Conservation (phyloP, 2,113 vertebrate species). For the Haemorhous mexicanus region DNA sequence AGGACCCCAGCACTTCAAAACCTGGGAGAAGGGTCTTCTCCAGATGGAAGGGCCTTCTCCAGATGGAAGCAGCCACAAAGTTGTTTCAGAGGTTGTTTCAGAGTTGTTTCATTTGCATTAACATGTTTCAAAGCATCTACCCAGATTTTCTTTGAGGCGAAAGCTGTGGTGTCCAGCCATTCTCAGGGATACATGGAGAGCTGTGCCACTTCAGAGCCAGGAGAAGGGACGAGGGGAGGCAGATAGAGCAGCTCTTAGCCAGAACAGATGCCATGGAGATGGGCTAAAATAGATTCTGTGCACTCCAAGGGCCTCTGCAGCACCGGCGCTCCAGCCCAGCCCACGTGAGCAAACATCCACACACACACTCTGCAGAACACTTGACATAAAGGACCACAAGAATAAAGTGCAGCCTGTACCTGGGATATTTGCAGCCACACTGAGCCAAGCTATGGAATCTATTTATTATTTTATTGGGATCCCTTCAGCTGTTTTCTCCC, state of each 20-base stretch:
- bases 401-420: neutral
- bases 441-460: neutral
- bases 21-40: neutral
- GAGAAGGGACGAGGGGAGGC: neutral
- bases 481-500: neutral
- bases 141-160: neutral
- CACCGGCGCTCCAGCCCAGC: neutral
- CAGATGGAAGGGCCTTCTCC: neutral
- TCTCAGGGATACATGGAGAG: neutral
- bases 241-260: neutral
- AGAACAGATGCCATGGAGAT: neutral
- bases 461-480: neutral
- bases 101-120: neutral
- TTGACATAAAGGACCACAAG: neutral
- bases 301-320: neutral
- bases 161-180: fast-evolving
- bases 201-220: neutral
- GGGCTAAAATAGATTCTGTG: neutral
- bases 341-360: neutral
- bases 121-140: neutral
- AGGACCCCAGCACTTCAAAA: neutral
- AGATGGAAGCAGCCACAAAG: neutral
- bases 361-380: neutral
- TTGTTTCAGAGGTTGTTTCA: neutral
- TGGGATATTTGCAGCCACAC: neutral